phyloP scores from a whole-genome alignment of 64 coral and sea anemone genomes.

The Acropora tenuis region DNA sequence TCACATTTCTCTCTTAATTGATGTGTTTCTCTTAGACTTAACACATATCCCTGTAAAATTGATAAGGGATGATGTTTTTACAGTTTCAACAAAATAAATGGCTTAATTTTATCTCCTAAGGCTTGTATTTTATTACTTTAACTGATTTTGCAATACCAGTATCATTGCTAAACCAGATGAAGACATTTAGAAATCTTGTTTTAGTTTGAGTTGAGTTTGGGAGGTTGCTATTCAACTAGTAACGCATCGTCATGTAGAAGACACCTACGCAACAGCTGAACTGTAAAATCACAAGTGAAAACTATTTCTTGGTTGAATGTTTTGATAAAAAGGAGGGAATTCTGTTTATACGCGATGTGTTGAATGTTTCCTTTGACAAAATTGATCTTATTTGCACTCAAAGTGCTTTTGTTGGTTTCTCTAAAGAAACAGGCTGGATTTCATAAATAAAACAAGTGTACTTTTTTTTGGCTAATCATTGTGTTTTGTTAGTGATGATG shows the following conservation, averaged over 20 bases:
- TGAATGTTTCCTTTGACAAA: too few species aligned
- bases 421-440: not conserved
- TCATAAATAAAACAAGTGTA: conserved; percentile 2
- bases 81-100: too few species aligned
- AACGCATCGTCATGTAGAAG: not conserved
- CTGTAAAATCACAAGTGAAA: not conserved
- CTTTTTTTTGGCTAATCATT: not conserved
- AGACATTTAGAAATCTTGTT: not conserved
- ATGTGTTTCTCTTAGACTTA: too few species aligned
- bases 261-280: not conserved
- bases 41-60: too few species aligned
- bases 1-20: too few species aligned
- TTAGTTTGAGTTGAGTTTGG: not conserved
- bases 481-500: not conserved
- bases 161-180: not conserved
- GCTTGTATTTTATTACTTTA: too few species aligned
- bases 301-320: not conserved
- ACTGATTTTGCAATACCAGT: not conserved
- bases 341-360: too few species aligned
- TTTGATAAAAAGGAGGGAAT: not conserved
- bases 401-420: not conserved
- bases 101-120: too few species aligned
- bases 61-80: too few species aligned
- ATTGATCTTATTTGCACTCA: too few species aligned
- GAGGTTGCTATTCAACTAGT: not conserved